These are phyloP conservation scores for Parascotia fuliginaria DNA, from an alignment of 2,888 invertebrate species.

Conservation along the genomic window DNA sequence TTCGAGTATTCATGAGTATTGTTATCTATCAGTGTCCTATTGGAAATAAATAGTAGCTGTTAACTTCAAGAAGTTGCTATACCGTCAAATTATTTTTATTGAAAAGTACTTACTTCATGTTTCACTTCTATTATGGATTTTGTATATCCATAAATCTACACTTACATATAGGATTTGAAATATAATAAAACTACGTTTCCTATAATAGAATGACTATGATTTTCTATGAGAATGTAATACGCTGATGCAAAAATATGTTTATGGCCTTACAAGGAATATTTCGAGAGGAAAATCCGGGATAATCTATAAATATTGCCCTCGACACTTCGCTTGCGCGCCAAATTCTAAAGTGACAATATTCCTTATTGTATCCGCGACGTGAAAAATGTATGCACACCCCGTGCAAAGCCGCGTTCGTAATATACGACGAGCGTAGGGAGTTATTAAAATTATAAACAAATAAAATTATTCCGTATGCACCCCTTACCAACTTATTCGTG, in stretches of 20 bases:
- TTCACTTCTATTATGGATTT: no score
- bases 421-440: conserved; percentile 68
- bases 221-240: conserved; percentile 34
- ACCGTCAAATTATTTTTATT: no score
- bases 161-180: no score
- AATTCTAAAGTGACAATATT: conserved; percentile 83
- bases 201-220: conserved; percentile 7
- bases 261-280: conserved; percentile 66
- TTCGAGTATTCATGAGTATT: no score
- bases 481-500: conserved; percentile 60
- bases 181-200: background rate
- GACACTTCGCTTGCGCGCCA: conserved; percentile 59
- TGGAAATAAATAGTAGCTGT: no score
- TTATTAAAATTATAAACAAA: conserved; percentile 86
- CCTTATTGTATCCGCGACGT: conserved; percentile 71
- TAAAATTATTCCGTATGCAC: conserved; percentile 79
- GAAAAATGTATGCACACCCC: conserved; percentile 81
- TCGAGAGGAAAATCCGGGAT: conserved; percentile 77
- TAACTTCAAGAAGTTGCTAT: no score
- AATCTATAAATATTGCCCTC: conserved; percentile 80
- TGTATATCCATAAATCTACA: no score
- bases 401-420: conserved; percentile 37
- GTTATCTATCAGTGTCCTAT: no score
- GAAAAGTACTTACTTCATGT: no score
- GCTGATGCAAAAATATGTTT: conserved; percentile 61